Evolutionary conservation across 2,888 invertebrate genomes (phyloP).

Genomic region (Cheilosia impressa): DNA sequence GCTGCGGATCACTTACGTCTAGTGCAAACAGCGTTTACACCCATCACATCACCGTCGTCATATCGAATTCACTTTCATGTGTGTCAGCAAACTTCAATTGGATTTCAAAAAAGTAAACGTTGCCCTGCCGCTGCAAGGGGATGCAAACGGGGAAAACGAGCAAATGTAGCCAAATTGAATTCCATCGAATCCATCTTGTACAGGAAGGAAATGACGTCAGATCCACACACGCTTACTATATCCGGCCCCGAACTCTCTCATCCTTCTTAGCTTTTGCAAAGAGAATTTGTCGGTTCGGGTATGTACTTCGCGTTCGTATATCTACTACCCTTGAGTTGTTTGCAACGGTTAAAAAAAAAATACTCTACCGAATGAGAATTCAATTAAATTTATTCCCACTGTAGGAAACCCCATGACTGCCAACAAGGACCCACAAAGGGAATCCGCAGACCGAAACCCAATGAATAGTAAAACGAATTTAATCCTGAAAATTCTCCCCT

Average conservation of each 20-base stretch:
- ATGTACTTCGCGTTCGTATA: too few relatives aligned
- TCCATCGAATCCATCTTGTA: slow-evolving; percentile 62
- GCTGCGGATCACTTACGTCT: neutral
- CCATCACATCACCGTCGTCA: slow-evolving; percentile 4
- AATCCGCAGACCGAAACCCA: slow-evolving; percentile 57
- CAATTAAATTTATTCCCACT: slow-evolving; percentile 68
- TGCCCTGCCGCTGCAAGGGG: neutral
- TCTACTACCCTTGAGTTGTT: too few relatives aligned
- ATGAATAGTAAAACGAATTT: slow-evolving; percentile 71
- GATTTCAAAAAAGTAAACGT: slow-evolving; percentile 17
- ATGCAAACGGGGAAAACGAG: slow-evolving; percentile 12
- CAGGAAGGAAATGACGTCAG: slow-evolving; percentile 51
- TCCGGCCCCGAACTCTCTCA: neutral
- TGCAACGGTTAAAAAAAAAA: neutral
- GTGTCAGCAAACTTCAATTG: slow-evolving; percentile 57
- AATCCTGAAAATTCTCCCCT: slow-evolving; percentile 38
- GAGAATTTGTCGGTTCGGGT: slow-evolving; percentile 40
- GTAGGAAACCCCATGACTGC: slow-evolving; percentile 39
- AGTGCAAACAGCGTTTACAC: slow-evolving; percentile 40
- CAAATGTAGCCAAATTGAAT: slow-evolving; percentile 64
- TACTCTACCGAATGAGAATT: slow-evolving; percentile 39
- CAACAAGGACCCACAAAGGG: slow-evolving; percentile 56
- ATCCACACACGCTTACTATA: slow-evolving; percentile 12
- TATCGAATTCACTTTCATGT: slow-evolving; percentile 42
- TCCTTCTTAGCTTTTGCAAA: slow-evolving; percentile 46